phyloP scores from a whole-genome alignment of 2,797 vertebrate species.

The Chelidonichthys spinosus region DNA sequence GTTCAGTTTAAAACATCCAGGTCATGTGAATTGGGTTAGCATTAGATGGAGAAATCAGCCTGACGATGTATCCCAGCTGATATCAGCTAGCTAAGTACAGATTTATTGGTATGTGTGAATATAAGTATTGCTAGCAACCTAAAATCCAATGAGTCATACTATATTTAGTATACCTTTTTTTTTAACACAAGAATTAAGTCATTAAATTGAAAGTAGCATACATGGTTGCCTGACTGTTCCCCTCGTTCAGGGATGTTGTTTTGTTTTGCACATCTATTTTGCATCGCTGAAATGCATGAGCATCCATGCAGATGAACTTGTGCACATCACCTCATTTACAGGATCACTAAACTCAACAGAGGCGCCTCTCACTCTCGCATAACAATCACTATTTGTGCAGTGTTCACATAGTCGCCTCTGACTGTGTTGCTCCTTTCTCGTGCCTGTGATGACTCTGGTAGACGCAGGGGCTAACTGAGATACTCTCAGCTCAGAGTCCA shows the following conservation, averaged over 20 bases:
- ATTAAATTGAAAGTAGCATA: background rate
- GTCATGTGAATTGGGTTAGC: background rate
- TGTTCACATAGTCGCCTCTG: constrained; percentile 32
- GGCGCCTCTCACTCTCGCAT: constrained; percentile 43
- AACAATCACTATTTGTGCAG: constrained; percentile 59
- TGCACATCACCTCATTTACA: constrained; percentile 43
- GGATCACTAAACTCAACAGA: constrained; percentile 41
- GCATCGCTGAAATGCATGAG: constrained; percentile 10
- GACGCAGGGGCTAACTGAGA: constrained; percentile 57
- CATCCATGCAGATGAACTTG: constrained; percentile 26
- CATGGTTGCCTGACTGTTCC: background rate
- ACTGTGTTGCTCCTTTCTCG: constrained; percentile 46
- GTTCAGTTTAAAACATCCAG: background rate
- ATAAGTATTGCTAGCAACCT: background rate
- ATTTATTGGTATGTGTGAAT: background rate
- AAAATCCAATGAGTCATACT: background rate
- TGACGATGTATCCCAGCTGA: fast-evolving
- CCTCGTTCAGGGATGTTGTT: constrained; percentile 2
- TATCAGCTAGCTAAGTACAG: background rate
- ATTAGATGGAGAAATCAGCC: background rate
- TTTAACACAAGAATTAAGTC: background rate
- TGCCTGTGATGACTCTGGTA: constrained; percentile 57
- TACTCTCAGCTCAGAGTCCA: constrained; percentile 57
- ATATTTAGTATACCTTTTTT: background rate
- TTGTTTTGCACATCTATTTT: constrained; percentile 8